Evolutionary conservation across 2,888 invertebrate genomes (phyloP), one percentile per base, ranked within the genome.

Genomic region (Hypsopygia costalis): DNA sequence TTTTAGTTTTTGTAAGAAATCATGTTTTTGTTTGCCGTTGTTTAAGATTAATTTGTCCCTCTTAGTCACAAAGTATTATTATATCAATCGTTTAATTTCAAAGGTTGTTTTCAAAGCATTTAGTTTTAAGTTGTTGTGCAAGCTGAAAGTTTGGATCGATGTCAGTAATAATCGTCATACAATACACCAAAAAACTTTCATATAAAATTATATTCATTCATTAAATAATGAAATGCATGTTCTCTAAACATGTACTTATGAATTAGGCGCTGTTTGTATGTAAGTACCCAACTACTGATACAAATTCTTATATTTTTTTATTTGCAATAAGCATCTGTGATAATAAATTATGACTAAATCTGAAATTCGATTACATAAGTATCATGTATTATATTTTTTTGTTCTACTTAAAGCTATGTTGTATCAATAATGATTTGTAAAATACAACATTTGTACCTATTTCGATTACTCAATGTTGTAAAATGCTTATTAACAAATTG

Each of bases 251-350:
- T 16, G 37, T 16, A 4, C 25, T 32, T 32, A 32, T 38, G 32
- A 38, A 33, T 38, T 33, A 16, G 33, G 33, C 27, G 25, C 38
- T 22, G 20, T 30, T 31, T 25, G 11, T 27, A 16, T n/a, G 4
- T 11, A 31, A 8, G 31, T 30, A 32, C 11, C 7, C n/a, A n/a
- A n/a, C n/a, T 25, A 12, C 22, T 25, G n/a, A 25, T 25, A 25
- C 1, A 32, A 31, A 25, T 8, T 10, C 20, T 21, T 36, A 36
- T 36, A 36, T 36, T 43, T 55, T 58, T 71, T 72, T 62, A 58
- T 75, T 77, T 75, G 74, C 74, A 71, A 76, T 79, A 75, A 75
- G 68, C 68, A 77, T 71, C 85, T 85, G 86, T 85, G 86, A 85
- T 86, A 85, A 66, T 75, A 68, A 59, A 64, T 53, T 60, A 66